Percentiles rank a stretch among this genome's conserved stretches.
Conservation (phyloP, 2,797 vertebrate species). For the Centropyge bicolor region DNA sequence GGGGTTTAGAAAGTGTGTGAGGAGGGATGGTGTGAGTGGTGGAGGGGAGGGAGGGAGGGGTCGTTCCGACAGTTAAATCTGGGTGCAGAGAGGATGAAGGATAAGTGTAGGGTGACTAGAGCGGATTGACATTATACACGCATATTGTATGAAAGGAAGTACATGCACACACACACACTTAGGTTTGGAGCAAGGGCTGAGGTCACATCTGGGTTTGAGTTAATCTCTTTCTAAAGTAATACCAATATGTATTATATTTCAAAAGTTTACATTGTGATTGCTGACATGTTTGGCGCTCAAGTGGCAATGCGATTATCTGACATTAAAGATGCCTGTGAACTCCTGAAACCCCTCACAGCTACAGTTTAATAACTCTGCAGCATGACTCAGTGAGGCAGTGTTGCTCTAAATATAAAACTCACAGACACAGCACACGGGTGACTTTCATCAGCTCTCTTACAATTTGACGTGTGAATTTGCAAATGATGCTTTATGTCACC, state of each 20-base stretch:
- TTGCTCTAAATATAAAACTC: conserved; percentile 40
- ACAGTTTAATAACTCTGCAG: conserved; percentile 23
- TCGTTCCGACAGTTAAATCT: conserved; percentile 62
- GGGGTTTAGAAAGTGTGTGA: conserved; percentile 39
- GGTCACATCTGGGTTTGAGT: conserved; percentile 64
- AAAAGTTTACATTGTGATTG: conserved; percentile 51
- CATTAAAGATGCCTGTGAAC: conserved; percentile 47
- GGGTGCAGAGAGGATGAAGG: conserved; percentile 71
- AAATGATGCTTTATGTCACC: background rate
- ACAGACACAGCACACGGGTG: background rate
- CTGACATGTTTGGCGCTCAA: conserved; percentile 43
- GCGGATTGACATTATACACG: conserved; percentile 72
- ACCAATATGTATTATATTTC: conserved; percentile 55
- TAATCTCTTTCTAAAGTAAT: conserved; percentile 64
- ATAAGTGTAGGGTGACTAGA: conserved; percentile 76
- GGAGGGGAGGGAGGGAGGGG: background rate
- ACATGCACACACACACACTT: conserved; percentile 20
- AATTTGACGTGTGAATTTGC: conserved; percentile 15
- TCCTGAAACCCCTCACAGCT: conserved; percentile 18
- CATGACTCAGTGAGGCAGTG: conserved; percentile 56
- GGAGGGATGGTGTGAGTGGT: background rate
- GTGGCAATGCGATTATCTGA: conserved; percentile 61
- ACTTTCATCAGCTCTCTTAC: conserved; percentile 10
- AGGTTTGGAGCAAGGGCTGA: conserved; percentile 36
- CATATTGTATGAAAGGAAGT: conserved; percentile 50